Conservation (phyloP, 2,113 vertebrate species). For the Eulemur rufifrons region DNA sequence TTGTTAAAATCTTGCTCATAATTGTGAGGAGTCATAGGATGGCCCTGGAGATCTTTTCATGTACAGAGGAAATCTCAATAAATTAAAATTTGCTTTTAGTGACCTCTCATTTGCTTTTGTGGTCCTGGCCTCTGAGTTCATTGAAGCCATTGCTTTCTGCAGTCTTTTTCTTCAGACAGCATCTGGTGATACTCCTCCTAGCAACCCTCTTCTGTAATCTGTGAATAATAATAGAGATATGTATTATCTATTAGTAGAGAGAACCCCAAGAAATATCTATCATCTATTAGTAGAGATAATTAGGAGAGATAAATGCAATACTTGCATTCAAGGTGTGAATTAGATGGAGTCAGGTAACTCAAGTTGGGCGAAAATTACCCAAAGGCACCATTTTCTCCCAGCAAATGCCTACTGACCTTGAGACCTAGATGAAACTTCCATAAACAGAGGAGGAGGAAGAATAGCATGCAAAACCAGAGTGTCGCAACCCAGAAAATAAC, state of each 20-base stretch:
- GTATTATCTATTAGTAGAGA: constrained; percentile 17
- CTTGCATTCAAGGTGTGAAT: constrained; percentile 34
- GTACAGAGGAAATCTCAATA: background rate
- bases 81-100: background rate
- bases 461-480: background rate
- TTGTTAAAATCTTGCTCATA: background rate
- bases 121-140: background rate
- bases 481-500: background rate
- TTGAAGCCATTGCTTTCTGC: constrained; percentile 22
- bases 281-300: background rate
- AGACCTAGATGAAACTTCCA: background rate
- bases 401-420: background rate
- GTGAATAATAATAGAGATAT: constrained; percentile 28
- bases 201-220: constrained; percentile 45
- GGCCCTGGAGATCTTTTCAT: background rate
- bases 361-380: background rate
- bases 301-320: background rate
- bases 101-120: constrained; percentile 35
- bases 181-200: constrained; percentile 28
- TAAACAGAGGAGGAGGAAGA: background rate
- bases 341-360: background rate
- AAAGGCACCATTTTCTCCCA: background rate
- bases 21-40: background rate
- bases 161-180: constrained; percentile 9
- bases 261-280: background rate